phyloP scores from a whole-genome alignment of 2,888 invertebrate species.

The Noctuana brunneofusca region DNA sequence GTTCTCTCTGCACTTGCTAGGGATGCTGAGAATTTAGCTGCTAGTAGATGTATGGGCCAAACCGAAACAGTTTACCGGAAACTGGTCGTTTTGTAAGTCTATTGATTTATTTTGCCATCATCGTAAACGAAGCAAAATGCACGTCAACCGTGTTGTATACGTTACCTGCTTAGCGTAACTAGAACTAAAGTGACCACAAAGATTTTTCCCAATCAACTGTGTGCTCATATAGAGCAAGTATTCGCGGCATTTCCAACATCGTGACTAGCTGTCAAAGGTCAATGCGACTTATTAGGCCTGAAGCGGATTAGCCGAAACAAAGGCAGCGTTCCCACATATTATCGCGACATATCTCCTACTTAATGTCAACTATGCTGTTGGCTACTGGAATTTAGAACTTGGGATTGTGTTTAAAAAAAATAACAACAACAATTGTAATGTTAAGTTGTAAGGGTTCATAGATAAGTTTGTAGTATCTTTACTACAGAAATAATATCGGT shows the following conservation, averaged over 20 bases:
- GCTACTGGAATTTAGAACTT: slow-evolving; percentile 32
- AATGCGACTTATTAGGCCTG: slow-evolving; percentile 38
- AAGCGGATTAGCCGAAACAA: slow-evolving; percentile 33
- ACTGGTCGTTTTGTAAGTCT: no score
- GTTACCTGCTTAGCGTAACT: background rate
- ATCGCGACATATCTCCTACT: slow-evolving; percentile 24
- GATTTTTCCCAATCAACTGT: slow-evolving; percentile 29
- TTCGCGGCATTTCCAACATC: slow-evolving; percentile 34
- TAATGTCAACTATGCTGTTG: slow-evolving; percentile 25
- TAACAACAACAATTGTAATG: no score
- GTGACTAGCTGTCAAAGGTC: slow-evolving; percentile 43
- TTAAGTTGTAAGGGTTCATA: no score
- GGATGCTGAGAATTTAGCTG: no score
- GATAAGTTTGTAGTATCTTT: no score
- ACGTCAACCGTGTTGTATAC: background rate
- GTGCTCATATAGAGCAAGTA: slow-evolving; percentile 37
- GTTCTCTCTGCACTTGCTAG: no score
- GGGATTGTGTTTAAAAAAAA: background rate
- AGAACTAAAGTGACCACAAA: slow-evolving; percentile 19
- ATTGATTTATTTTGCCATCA: background rate
- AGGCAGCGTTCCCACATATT: slow-evolving; percentile 33
- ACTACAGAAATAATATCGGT: no score
- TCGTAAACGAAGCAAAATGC: background rate
- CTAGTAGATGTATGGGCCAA: no score
- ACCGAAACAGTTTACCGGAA: no score